phyloP scores from a whole-genome alignment of 2,888 invertebrate genomes.

The Andrena bucephala region DNA sequence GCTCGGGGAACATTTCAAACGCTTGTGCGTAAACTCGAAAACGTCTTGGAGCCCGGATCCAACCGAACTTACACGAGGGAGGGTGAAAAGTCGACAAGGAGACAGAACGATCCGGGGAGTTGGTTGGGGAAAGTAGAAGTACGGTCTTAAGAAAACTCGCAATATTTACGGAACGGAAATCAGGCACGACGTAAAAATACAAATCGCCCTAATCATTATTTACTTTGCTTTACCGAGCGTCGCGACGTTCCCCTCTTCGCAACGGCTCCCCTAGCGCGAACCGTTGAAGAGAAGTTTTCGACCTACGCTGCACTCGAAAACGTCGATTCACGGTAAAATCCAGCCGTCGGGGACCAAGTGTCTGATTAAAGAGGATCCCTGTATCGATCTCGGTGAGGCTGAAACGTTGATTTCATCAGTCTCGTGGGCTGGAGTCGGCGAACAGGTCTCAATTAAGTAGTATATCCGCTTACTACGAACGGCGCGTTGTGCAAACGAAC shows the following conservation, averaged over 20 bases:
- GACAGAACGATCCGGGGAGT: slow-evolving; percentile 53
- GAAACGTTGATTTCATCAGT: slow-evolving; percentile 68
- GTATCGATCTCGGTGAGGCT: slow-evolving; percentile 56
- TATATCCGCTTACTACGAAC: slow-evolving; percentile 11
- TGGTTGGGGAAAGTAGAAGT: slow-evolving; percentile 44
- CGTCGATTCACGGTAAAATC: slow-evolving; percentile 62
- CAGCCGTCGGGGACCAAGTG: slow-evolving; percentile 27
- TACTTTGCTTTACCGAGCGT: slow-evolving; percentile 78
- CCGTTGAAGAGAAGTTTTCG: slow-evolving; percentile 68
- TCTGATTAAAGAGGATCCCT: slow-evolving; percentile 74
- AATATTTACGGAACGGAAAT: slow-evolving; percentile 82
- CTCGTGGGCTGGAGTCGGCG: slow-evolving; percentile 15
- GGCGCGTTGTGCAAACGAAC: slow-evolving; percentile 18
- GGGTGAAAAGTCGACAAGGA: slow-evolving; percentile 55
- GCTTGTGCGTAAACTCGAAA: slow-evolving; percentile 28
- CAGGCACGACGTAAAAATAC: slow-evolving; percentile 83
- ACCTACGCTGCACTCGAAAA: slow-evolving; percentile 67
- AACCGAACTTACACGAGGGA: slow-evolving; percentile 27
- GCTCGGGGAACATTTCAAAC: slow-evolving; percentile 38
- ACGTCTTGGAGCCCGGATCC: slow-evolving; percentile 27
- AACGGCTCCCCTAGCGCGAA: slow-evolving; percentile 54
- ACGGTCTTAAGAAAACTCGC: slow-evolving; percentile 82
- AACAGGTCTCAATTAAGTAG: slow-evolving; percentile 56
- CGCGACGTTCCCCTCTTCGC: slow-evolving; percentile 50
- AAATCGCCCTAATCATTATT: slow-evolving; percentile 83